Percentiles rank a stretch among this genome's conserved stretches.
phyloP scores from a whole-genome alignment of 2,113 vertebrate species.

The Rhinolophus ferrumequinum region DNA sequence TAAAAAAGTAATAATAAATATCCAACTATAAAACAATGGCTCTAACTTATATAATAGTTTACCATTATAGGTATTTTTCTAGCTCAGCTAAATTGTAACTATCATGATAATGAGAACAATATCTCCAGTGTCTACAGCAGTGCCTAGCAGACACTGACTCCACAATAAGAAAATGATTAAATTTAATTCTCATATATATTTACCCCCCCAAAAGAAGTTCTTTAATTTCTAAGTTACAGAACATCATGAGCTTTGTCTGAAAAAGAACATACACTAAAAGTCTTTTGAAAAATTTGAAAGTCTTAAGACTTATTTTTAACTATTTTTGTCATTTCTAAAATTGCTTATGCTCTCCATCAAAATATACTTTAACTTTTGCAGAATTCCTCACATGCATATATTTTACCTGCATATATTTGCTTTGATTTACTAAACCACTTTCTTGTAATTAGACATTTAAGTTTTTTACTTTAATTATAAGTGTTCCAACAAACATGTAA shows the following conservation, averaged over 20 bases:
- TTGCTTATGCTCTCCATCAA: neutral
- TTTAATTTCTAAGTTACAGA: slow-evolving; percentile 39
- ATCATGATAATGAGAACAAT: neutral
- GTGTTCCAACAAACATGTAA: neutral
- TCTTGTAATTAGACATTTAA: slow-evolving; percentile 1
- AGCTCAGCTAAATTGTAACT: neutral
- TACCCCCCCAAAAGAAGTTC: neutral
- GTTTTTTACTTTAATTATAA: slow-evolving; percentile 1
- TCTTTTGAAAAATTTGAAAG: neutral
- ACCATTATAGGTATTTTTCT: neutral
- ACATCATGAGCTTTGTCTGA: neutral
- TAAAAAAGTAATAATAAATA: neutral
- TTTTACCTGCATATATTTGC: neutral
- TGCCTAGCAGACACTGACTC: neutral
- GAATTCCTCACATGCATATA: neutral
- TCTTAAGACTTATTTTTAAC: slow-evolving; percentile 4
- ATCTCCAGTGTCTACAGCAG: neutral
- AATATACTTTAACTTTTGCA: slow-evolving; percentile 14
- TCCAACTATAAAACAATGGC: neutral
- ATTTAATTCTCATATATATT: slow-evolving; percentile 46
- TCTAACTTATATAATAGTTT: neutral
- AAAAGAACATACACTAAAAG: neutral
- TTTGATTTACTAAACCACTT: slow-evolving; percentile 33
- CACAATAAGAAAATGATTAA: neutral
- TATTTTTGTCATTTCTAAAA: slow-evolving; percentile 40